A percentile compares a stretch with the other conserved stretches of the same genome.
These are phyloP conservation scores for Bujurquina vittata DNA, from an alignment of 2,113 vertebrate genomes.

Conservation along the genomic window DNA sequence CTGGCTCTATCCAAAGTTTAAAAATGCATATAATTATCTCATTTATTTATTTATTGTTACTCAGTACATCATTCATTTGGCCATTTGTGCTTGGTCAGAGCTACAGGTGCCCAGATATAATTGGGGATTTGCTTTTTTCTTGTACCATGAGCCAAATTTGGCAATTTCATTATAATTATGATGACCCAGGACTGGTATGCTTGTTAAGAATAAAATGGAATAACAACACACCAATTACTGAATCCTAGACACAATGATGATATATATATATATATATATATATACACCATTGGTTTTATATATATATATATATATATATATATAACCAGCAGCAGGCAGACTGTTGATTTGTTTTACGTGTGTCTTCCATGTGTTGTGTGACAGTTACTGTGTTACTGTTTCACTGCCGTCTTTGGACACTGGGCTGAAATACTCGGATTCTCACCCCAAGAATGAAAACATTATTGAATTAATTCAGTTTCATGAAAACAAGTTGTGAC, in stretches of 20 bases:
- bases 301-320: too few species aligned
- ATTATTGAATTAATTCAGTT: constrained; percentile 19
- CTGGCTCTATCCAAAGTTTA: background rate
- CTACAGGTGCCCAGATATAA: background rate
- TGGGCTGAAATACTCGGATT: background rate
- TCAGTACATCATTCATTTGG: background rate
- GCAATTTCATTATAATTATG: background rate
- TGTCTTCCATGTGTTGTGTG: constrained; percentile 16
- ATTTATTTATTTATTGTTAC: background rate
- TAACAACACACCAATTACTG: background rate
- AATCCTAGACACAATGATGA: background rate
- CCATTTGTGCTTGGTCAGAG: background rate
- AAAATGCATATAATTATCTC: background rate
- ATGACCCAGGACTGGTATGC: background rate
- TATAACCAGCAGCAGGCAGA: too few species aligned
- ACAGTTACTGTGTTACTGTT: constrained; percentile 10
- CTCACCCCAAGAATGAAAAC: constrained; percentile 11
- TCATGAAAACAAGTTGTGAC: background rate
- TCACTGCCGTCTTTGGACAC: constrained; percentile 24
- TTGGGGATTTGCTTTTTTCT: background rate
- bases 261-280: background rate
- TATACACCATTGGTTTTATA: too few species aligned
- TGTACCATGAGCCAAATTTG: background rate
- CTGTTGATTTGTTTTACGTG: constrained; percentile 27
- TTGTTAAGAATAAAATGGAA: background rate